Evolutionary conservation across 2,797 vertebrate species (phyloP).

Genomic region (Eulemur coronatus): DNA sequence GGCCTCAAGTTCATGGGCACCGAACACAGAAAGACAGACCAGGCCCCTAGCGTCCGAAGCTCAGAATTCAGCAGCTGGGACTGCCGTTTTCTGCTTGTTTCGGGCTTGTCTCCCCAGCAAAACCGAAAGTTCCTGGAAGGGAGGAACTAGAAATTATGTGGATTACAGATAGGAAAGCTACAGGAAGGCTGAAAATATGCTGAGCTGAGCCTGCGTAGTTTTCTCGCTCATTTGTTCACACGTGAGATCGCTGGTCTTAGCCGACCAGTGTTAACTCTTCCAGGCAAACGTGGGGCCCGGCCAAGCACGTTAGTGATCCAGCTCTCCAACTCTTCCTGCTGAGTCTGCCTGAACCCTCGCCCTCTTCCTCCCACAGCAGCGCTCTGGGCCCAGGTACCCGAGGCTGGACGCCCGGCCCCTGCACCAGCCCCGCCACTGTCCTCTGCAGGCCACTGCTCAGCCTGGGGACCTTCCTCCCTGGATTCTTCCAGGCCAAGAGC

Average conservation of each 20-base stretch:
- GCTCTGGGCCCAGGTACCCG: not conserved
- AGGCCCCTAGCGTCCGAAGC: not conserved
- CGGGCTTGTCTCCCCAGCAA: not conserved
- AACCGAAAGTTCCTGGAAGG: not conserved
- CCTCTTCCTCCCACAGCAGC: not conserved
- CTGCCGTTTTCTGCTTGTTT: not conserved
- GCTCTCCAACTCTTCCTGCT: not conserved
- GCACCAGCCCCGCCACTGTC: not conserved
- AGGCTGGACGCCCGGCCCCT: fast-evolving
- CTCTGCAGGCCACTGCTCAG: not conserved
- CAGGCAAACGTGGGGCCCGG: not conserved
- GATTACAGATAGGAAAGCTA: not conserved
- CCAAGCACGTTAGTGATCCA: too few relatives aligned
- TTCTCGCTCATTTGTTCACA: not conserved
- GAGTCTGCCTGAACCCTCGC: not conserved
- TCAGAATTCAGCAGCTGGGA: not conserved
- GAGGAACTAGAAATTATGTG: not conserved
- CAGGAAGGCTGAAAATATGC: fast-evolving
- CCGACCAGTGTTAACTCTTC: not conserved
- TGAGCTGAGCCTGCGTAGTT: fast-evolving
- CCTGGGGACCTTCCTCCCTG: fast-evolving
- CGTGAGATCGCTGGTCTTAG: not conserved
- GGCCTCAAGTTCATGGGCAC: not conserved
- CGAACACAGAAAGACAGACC: fast-evolving
- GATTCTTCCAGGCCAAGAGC: not conserved